phyloP scores from a whole-genome alignment of 2,888 invertebrate species.

The Nomada ferruginata region DNA sequence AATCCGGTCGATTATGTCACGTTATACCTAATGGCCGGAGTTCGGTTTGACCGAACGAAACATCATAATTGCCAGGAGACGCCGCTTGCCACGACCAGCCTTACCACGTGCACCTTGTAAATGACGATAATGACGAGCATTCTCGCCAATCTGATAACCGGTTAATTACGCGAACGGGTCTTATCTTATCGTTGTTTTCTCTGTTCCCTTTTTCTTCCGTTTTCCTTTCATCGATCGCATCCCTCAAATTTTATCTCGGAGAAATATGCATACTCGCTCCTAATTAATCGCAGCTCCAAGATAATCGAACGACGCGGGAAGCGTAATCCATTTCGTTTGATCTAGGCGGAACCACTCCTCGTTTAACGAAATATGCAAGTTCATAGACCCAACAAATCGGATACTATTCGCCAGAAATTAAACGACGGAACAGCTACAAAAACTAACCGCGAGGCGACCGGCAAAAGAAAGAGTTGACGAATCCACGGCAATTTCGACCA shows the following conservation, averaged over 20 bases:
- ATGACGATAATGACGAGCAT: constrained; percentile 56
- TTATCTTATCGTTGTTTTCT: constrained; percentile 9
- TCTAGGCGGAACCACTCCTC: too few relatives aligned
- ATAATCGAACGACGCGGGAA: background rate
- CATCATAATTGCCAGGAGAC: constrained; percentile 68
- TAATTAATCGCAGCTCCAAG: background rate
- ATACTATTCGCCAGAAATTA: background rate
- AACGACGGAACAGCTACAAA: background rate
- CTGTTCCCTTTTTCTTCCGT: background rate
- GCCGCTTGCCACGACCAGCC: constrained; percentile 55
- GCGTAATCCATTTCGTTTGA: too few relatives aligned
- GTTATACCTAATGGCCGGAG: constrained; percentile 52
- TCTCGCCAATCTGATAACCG: constrained; percentile 70
- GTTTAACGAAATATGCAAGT: too few relatives aligned
- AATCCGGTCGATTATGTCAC: constrained; percentile 71
- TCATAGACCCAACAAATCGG: too few relatives aligned
- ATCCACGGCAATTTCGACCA: background rate
- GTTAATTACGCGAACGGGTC: constrained; percentile 66
- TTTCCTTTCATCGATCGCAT: constrained; percentile 5
- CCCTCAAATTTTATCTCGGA: background rate
- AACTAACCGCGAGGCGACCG: background rate
- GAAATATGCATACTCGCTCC: background rate
- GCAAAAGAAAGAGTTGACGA: background rate
- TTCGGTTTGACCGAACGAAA: constrained; percentile 67
- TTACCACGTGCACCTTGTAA: constrained; percentile 42